A percentile compares a stretch with the other conserved stretches of the same genome.
These are phyloP conservation scores for Gymnocheta viridis DNA, from an alignment of 2,888 invertebrate species.

Conservation along the genomic window DNA sequence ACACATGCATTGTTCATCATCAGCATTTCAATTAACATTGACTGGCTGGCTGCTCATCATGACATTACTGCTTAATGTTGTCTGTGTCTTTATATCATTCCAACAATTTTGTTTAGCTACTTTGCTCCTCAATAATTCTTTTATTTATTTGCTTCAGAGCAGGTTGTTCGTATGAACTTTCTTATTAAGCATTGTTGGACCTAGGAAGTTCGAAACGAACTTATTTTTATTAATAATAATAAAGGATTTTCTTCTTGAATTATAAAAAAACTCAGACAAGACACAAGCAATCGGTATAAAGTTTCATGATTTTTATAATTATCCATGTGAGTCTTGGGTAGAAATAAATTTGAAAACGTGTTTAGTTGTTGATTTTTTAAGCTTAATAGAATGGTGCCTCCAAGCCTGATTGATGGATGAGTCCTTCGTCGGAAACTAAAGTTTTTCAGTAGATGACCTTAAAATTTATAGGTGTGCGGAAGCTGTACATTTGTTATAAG, in stretches of 20 bases:
- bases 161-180: constrained; percentile 11
- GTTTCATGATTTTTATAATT: background rate
- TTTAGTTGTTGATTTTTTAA: no score
- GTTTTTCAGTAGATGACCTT: no score
- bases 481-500: no score
- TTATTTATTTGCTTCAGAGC: background rate
- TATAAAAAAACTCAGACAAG: background rate
- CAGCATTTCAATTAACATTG: background rate
- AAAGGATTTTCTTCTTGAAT: background rate
- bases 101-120: constrained; percentile 9
- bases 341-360: background rate
- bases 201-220: constrained; percentile 44
- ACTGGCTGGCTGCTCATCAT: constrained; percentile 48
- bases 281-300: background rate
- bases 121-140: background rate
- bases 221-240: background rate
- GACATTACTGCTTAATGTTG: background rate
- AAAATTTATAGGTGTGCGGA: no score
- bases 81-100: background rate
- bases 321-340: no score
- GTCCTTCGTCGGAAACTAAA: no score
- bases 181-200: background rate
- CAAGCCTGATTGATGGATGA: no score
- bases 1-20: constrained; percentile 35
- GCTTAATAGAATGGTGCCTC: no score